Evolutionary conservation across 2,113 vertebrate genomes (phyloP).

Genomic region (Regulus satrapa): DNA sequence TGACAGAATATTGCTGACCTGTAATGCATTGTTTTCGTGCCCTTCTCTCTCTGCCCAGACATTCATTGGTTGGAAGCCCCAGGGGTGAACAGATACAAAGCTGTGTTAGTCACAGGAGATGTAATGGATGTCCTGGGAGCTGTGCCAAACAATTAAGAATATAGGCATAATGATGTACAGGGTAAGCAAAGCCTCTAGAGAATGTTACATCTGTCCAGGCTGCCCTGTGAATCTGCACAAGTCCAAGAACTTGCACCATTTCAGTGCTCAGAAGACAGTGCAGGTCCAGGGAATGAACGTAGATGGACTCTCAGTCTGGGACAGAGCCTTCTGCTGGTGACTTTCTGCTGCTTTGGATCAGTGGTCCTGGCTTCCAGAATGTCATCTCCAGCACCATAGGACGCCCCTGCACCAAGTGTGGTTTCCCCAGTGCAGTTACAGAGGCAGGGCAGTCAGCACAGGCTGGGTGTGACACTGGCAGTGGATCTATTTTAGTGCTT

Average conservation of each 20-base stretch:
- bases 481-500: conserved; percentile 22
- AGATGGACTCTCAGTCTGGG: neutral
- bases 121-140: conserved; percentile 26
- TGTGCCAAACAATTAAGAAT: conserved; percentile 21
- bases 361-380: neutral
- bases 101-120: neutral
- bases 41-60: neutral
- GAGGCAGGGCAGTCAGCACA: conserved; percentile 3
- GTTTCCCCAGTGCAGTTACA: neutral
- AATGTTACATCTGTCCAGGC: neutral
- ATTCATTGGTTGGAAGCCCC: neutral
- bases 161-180: neutral
- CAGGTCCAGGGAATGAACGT: neutral
- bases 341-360: neutral
- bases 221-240: neutral
- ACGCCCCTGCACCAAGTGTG: neutral
- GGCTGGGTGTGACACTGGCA: neutral
- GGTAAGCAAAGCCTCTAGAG: neutral
- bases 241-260: neutral
- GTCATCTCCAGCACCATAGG: neutral
- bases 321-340: neutral
- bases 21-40: neutral
- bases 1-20: neutral
- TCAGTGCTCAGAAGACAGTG: neutral
- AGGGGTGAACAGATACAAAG: neutral